These are phyloP conservation scores for Ailuropoda melanoleuca DNA, from an alignment of 2,113 vertebrate genomes.

Conservation along the genomic window DNA sequence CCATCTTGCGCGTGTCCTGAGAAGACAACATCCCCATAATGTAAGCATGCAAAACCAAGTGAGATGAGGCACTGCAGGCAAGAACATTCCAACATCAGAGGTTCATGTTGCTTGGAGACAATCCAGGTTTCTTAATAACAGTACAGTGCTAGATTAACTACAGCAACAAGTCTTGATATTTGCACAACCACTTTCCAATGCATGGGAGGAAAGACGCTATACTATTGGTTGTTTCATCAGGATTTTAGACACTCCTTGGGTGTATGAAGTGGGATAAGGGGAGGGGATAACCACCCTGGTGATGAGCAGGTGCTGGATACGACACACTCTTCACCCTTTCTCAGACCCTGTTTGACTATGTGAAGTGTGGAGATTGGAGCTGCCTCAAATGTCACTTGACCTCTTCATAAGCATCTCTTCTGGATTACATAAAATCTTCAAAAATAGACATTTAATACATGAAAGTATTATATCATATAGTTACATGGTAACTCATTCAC, in stretches of 20 bases:
- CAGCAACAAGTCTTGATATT: neutral
- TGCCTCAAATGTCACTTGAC: neutral
- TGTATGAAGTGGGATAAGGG: no score
- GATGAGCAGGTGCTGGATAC: no score
- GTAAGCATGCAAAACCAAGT: neutral
- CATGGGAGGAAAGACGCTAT: neutral
- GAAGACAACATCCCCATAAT: neutral
- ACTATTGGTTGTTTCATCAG: neutral
- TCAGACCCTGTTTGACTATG: neutral
- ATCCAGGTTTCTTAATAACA: neutral
- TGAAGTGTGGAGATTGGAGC: neutral
- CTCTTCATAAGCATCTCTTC: neutral
- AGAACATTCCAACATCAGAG: neutral
- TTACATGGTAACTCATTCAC: neutral
- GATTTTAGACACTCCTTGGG: neutral
- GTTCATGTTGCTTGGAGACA: neutral
- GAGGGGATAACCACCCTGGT: neutral
- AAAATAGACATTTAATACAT: neutral
- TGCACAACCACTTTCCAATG: neutral
- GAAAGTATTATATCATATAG: neutral
- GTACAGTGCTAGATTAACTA: neutral
- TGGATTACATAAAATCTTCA: neutral
- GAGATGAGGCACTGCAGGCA: neutral
- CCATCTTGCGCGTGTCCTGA: neutral
- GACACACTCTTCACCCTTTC: neutral